Percentiles rank a stretch among this genome's conserved stretches.
These are phyloP conservation scores for Venturia canescens DNA, from an alignment of 1,140 invertebrate genomes.

Conservation along the genomic window DNA sequence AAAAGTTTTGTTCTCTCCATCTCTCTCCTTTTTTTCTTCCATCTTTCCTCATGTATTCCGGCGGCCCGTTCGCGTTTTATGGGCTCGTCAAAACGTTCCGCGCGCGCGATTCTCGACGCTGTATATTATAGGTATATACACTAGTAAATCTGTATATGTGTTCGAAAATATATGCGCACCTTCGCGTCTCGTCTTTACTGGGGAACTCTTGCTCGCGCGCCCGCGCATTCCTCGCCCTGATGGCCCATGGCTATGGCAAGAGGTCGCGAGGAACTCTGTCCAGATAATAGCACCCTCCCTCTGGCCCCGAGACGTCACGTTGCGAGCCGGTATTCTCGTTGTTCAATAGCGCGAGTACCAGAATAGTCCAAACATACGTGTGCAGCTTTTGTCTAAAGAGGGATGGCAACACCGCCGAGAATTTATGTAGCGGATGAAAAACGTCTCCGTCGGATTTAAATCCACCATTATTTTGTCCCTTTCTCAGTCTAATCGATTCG, in stretches of 20 bases:
- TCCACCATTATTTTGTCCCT: too few species aligned
- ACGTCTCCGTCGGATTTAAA: too few species aligned
- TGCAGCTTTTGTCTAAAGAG: not conserved
- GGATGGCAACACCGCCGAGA: not conserved
- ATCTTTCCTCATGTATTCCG: not conserved
- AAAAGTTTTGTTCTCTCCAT: not conserved
- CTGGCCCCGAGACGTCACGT: not conserved
- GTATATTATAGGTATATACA: conserved; percentile 39
- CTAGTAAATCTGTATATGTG: not conserved
- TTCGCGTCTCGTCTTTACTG: not conserved
- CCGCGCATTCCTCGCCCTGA: conserved; percentile 61
- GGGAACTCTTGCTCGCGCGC: not conserved
- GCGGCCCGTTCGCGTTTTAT: conserved; percentile 65
- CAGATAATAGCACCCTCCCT: conserved; percentile 4
- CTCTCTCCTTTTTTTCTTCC: not conserved
- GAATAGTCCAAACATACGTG: not conserved
- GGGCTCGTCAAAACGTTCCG: conserved; percentile 71
- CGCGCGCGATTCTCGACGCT: conserved; percentile 63
- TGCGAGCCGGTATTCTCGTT: not conserved
- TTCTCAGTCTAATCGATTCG: too few species aligned
- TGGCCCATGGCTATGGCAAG: conserved; percentile 10
- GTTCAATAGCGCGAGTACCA: not conserved
- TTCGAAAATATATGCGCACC: not conserved
- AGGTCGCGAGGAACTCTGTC: conserved; percentile 6
- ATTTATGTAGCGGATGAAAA: too few species aligned